Evolutionary conservation across 2,797 vertebrate genomes (phyloP).

Genomic region (Premnoplex brunnescens): DNA sequence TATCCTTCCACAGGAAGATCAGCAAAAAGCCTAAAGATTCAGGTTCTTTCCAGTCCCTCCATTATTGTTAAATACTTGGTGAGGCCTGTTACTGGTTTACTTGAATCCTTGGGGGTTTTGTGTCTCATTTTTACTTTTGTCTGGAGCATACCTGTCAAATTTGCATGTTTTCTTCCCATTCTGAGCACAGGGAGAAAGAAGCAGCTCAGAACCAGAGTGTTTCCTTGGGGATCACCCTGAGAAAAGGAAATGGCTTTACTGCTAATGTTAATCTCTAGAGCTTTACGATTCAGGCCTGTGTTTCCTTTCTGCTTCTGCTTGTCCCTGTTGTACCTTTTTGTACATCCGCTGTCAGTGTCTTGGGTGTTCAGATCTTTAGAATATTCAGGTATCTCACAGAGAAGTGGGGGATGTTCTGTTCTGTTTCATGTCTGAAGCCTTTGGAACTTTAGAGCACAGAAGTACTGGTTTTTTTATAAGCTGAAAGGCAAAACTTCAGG

Average conservation of each 20-base stretch:
- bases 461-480: not conserved
- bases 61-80: not conserved
- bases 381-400: not conserved
- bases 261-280: not conserved
- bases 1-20: not conserved
- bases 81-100: not conserved
- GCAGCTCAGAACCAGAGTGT: not conserved
- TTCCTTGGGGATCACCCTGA: not conserved
- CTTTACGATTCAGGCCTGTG: not conserved
- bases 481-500: not conserved
- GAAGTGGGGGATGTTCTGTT: rapidly evolving
- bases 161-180: not conserved
- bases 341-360: not conserved
- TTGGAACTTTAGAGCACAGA: not conserved
- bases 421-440: not conserved
- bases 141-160: not conserved
- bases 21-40: not conserved
- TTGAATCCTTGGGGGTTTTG: not conserved
- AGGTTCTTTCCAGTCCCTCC: not conserved
- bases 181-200: not conserved
- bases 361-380: not conserved
- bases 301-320: not conserved
- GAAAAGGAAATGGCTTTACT: conserved; percentile 1
- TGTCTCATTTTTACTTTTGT: not conserved
- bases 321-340: not conserved